Evolutionary conservation across 2,113 vertebrate species (phyloP), one percentile per base, ranked within the genome.

Genomic region (Phyllostomus discolor): DNA sequence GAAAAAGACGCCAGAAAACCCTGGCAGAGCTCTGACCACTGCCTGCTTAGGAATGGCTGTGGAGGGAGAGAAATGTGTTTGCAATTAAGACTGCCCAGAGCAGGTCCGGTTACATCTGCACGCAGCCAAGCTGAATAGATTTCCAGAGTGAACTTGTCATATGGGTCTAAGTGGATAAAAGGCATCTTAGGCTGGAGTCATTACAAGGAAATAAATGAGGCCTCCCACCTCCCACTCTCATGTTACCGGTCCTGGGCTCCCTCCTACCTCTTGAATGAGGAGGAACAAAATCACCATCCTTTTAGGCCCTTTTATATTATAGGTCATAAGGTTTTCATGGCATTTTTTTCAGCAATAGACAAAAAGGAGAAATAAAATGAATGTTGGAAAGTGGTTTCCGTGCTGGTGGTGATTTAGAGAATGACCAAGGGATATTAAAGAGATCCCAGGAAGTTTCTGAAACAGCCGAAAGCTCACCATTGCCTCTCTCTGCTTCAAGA

Each of bases 31-130:
- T 78, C 84, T 88, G 88, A 94, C 96, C 97, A 78, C 95, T 95
- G 97, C 98, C 97, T 98, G 95, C 98, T 98, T 97, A 97, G 95
- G 96, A 97, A 97, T 97, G 98, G 97, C 97, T 82, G 66, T 64
- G n/a, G 84, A 97, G 94, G 97, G 97, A 97, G 86, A 97, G 88
- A 98, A 98, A 98, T 98, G 97, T 98, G 98, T 98, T 98, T 98
- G 97, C 92, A 98, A 98, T 98, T 98, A 98, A 90, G 91, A 91
- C 96, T 97, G 97, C 95, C 96, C 95, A 98, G 97, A 98, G 87
- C 95, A 95, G 96, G 96, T 98, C 98, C 81, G 94, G 98, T 98
- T 98, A 95, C 96, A 97, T 98, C 96, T 97, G 94, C 97, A 97
- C 62, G 88, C 97, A 98, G 96, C 96, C 97, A 97, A 97, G 95